Conservation (phyloP, 2,797 vertebrate species). For the Mastacembelus armatus region DNA sequence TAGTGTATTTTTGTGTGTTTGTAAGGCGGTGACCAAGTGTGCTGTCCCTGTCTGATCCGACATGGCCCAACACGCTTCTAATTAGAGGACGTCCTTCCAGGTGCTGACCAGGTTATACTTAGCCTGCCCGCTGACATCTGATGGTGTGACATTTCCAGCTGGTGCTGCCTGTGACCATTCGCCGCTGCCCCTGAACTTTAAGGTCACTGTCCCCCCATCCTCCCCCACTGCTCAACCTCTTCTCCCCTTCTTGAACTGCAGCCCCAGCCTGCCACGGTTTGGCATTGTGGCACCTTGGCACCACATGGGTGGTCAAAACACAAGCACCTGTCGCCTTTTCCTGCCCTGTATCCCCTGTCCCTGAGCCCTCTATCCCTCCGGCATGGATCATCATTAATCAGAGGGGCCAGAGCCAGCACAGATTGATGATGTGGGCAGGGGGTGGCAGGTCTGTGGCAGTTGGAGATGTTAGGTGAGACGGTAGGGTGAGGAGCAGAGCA, state of each 20-base stretch:
- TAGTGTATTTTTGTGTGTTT: slow-evolving; percentile 69
- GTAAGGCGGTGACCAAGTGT: slow-evolving; percentile 71
- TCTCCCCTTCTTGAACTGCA: slow-evolving; percentile 62
- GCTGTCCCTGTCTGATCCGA: slow-evolving; percentile 84
- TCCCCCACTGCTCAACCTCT: slow-evolving; percentile 23
- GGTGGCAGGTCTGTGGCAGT: slow-evolving; percentile 69
- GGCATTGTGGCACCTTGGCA: slow-evolving; percentile 65
- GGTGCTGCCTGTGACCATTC: slow-evolving; percentile 76
- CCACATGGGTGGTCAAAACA: slow-evolving; percentile 68
- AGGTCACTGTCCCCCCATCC: slow-evolving; percentile 62
- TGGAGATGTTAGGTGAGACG: slow-evolving; percentile 81
- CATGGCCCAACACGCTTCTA: slow-evolving; percentile 86
- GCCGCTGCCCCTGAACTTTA: slow-evolving; percentile 80
- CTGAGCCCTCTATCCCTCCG: slow-evolving; percentile 56
- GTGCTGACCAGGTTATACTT: slow-evolving; percentile 87
- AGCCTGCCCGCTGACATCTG: slow-evolving; percentile 83
- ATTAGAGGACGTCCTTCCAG: slow-evolving; percentile 89
- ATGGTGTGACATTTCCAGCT: slow-evolving; percentile 87
- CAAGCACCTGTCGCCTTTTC: slow-evolving; percentile 71
- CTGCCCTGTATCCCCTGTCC: slow-evolving; percentile 64
- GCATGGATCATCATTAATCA: slow-evolving; percentile 85
- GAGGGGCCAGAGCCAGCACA: slow-evolving; percentile 65
- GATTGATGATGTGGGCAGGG: slow-evolving; percentile 83
- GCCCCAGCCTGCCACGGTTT: slow-evolving; percentile 53
- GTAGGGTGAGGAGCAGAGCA: slow-evolving; percentile 71